A percentile compares a stretch with the other conserved stretches of the same genome.
phyloP scores from a whole-genome alignment of 53 echinoderm and acorn worm species.

The Pentamera pediparva region DNA sequence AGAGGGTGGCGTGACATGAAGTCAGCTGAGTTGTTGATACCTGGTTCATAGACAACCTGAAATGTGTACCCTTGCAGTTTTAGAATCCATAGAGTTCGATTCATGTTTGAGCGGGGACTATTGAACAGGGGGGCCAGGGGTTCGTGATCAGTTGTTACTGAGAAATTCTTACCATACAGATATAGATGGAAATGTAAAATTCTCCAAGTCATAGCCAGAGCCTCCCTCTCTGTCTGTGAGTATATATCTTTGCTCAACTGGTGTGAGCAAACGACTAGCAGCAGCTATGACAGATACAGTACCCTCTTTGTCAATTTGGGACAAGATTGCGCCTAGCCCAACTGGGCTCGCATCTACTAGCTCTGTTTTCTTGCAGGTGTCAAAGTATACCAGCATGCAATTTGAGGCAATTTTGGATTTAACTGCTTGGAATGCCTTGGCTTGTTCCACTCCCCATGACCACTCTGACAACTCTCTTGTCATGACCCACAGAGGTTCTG shows the following conservation, averaged over 20 bases:
- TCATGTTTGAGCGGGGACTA: slow-evolving; percentile 27
- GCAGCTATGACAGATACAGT: neutral
- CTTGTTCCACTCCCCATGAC: slow-evolving; percentile 21
- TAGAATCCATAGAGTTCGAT: slow-evolving; percentile 39
- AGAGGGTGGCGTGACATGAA: slow-evolving; percentile 51
- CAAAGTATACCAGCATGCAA: slow-evolving; percentile 31
- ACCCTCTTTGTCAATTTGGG: slow-evolving; percentile 6
- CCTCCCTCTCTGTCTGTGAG: slow-evolving; percentile 44
- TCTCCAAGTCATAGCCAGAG: slow-evolving; percentile 1
- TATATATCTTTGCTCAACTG: slow-evolving; percentile 47
- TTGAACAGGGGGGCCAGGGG: slow-evolving; percentile 48
- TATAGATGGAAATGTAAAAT: slow-evolving; percentile 42
- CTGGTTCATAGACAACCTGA: slow-evolving; percentile 34
- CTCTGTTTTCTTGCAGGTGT: slow-evolving; percentile 22
- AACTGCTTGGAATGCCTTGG: neutral
- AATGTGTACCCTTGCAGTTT: slow-evolving; percentile 45
- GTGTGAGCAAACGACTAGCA: slow-evolving; percentile 31
- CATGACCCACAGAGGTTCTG: no score
- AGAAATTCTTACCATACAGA: slow-evolving; percentile 26
- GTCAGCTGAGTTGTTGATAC: slow-evolving; percentile 50
- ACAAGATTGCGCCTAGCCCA: slow-evolving; percentile 34
- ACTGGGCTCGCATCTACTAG: slow-evolving; percentile 38
- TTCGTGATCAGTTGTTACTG: slow-evolving; percentile 52
- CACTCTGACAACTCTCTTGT: slow-evolving; percentile 10
- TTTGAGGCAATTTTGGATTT: neutral